Conservation (phyloP, 2,797 vertebrate species). For the Otolemur crassicaudatus region DNA sequence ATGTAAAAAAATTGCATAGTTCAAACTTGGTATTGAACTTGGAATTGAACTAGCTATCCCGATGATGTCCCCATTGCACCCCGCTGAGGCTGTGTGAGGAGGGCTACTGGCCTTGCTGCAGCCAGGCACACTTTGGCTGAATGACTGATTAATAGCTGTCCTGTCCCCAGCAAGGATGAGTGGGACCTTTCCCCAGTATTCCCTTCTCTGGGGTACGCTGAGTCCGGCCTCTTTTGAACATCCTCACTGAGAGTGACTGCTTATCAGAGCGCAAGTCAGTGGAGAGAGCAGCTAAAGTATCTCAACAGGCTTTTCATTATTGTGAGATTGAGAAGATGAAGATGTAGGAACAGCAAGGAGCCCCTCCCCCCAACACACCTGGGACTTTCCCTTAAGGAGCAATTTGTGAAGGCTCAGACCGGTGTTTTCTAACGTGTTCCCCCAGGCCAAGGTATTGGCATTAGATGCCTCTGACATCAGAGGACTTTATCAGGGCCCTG, state of each 20-base stretch:
- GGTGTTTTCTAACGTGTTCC: not conserved
- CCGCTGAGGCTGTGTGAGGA: no score
- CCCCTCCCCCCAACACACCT: not conserved
- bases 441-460: not conserved
- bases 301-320: not conserved
- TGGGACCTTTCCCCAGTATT: accelerated
- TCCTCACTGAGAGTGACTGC: accelerated
- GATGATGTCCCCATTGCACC: no score
- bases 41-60: no score
- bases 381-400: not conserved
- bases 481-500: not conserved
- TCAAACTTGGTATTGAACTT: no score
- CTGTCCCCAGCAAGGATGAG: not conserved
- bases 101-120: no score
- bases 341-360: not conserved
- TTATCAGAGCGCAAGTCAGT: not conserved
- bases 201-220: accelerated
- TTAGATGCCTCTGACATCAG: accelerated
- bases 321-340: not conserved
- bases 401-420: not conserved
- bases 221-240: not conserved
- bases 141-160: no score
- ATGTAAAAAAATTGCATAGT: not conserved
- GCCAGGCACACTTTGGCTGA: accelerated
- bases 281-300: not conserved